phyloP scores from a whole-genome alignment of 2,797 vertebrate species.

The Tangara arthus region DNA sequence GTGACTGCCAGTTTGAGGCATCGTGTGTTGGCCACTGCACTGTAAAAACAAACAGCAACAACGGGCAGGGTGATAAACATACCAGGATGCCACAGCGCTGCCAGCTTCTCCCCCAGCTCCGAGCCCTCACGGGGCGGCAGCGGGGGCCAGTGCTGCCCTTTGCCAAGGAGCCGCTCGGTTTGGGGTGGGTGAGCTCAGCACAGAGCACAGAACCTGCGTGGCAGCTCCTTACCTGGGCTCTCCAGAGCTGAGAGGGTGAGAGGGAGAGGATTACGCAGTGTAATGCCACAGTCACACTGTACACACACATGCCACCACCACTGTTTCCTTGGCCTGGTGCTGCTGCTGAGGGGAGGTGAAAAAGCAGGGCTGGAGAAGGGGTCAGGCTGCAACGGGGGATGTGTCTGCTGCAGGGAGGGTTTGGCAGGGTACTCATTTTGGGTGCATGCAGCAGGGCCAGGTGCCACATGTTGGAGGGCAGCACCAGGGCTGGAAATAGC shows the following conservation, averaged over 20 bases:
- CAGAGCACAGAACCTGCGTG: accelerated
- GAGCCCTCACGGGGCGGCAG: accelerated
- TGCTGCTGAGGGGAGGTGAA: accelerated
- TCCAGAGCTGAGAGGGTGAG: neutral
- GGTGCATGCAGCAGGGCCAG: accelerated
- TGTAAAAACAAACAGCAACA: constrained; percentile 54
- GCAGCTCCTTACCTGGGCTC: accelerated
- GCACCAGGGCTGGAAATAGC: neutral
- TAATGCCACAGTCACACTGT: accelerated
- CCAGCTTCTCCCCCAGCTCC: neutral
- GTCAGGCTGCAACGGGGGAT: neutral
- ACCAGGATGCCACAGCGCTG: neutral
- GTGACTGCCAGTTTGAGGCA: constrained; percentile 45
- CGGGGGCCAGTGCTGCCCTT: neutral
- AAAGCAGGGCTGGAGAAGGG: neutral
- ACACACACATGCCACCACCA: accelerated
- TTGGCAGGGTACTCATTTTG: neutral
- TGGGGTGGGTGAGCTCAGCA: neutral
- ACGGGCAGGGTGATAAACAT: neutral
- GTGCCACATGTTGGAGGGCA: neutral
- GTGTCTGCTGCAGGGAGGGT: neutral
- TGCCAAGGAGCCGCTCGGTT: accelerated
- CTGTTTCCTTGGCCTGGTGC: neutral
- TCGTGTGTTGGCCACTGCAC: constrained; percentile 4
- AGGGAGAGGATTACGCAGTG: neutral